Conservation (phyloP, 2,113 vertebrate genomes). For the Percina caprodes region DNA sequence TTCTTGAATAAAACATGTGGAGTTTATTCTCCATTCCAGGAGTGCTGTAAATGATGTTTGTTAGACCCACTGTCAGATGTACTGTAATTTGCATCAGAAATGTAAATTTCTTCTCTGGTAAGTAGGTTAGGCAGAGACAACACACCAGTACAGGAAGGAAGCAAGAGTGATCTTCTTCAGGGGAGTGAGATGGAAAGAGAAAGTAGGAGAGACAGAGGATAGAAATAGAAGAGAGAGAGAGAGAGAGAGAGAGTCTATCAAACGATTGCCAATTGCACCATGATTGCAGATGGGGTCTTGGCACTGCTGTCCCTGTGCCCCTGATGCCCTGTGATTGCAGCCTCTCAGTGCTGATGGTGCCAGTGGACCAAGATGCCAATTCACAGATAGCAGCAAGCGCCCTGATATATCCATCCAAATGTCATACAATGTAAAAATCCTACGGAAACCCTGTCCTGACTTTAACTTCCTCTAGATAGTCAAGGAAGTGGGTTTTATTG, state of each 20-base stretch:
- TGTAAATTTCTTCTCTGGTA: slow-evolving; percentile 60
- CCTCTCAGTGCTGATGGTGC: slow-evolving; percentile 35
- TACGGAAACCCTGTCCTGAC: no score
- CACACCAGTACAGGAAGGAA: slow-evolving; percentile 33
- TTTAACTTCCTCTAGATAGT: no score
- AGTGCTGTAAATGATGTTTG: slow-evolving; percentile 59
- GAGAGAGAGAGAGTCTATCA: slow-evolving; percentile 10
- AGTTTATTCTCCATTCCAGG: slow-evolving; percentile 52
- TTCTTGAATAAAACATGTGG: slow-evolving; percentile 73
- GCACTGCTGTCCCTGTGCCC: slow-evolving; percentile 37
- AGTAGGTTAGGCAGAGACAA: slow-evolving; percentile 52
- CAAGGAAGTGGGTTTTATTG: no score
- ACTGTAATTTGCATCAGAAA: slow-evolving; percentile 69
- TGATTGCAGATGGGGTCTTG: slow-evolving; percentile 69
- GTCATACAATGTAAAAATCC: background rate
- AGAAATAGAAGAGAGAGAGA: slow-evolving; percentile 4
- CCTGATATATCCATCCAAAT: slow-evolving; percentile 17
- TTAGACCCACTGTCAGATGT: slow-evolving; percentile 48
- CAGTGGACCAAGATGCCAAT: slow-evolving; percentile 16
- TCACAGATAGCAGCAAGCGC: slow-evolving; percentile 34
- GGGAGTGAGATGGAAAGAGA: slow-evolving; percentile 2
- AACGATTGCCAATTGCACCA: slow-evolving; percentile 43
- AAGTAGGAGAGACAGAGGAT: slow-evolving; percentile 13
- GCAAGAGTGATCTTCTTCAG: slow-evolving; percentile 15
- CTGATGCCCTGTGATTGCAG: slow-evolving; percentile 51